Conservation (phyloP, 2,888 invertebrate genomes). For the Parnassius smintheus region DNA sequence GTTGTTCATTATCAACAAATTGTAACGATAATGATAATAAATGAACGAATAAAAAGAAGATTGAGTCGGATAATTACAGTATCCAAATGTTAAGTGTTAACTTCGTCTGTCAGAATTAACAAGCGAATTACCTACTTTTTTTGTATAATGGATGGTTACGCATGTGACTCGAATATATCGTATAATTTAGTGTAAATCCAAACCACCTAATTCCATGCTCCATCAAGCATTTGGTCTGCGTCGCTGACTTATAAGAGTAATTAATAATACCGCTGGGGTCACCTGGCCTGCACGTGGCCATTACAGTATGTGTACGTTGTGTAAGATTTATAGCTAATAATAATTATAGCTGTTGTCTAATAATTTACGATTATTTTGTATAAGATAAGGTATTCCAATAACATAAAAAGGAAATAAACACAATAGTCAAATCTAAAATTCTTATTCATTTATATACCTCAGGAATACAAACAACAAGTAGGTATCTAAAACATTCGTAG, state of each 20-base stretch:
- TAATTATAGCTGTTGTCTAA: no score
- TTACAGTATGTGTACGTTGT: neutral
- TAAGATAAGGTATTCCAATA: neutral
- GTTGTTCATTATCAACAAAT: no score
- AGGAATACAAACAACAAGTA: no score
- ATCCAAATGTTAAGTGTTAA: neutral
- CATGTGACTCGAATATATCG: neutral
- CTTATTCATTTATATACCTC: neutral
- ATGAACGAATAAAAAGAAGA: no score
- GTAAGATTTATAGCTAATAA: neutral
- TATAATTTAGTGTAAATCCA: slow-evolving; percentile 3
- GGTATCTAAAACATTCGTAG: no score
- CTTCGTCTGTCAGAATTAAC: neutral
- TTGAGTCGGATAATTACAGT: neutral
- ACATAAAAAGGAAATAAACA: no score
- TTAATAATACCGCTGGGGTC: slow-evolving; percentile 13
- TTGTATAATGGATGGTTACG: neutral
- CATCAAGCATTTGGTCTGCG: slow-evolving; percentile 9
- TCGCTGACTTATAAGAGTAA: slow-evolving; percentile 11
- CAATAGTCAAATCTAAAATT: no score
- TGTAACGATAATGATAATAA: no score
- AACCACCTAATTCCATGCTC: slow-evolving; percentile 9
- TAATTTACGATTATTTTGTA: no score
- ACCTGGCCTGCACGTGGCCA: neutral
- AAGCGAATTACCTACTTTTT: neutral